phyloP scores from a whole-genome alignment of 1,140 invertebrate species.

The Caenorhabditis remanei region DNA sequence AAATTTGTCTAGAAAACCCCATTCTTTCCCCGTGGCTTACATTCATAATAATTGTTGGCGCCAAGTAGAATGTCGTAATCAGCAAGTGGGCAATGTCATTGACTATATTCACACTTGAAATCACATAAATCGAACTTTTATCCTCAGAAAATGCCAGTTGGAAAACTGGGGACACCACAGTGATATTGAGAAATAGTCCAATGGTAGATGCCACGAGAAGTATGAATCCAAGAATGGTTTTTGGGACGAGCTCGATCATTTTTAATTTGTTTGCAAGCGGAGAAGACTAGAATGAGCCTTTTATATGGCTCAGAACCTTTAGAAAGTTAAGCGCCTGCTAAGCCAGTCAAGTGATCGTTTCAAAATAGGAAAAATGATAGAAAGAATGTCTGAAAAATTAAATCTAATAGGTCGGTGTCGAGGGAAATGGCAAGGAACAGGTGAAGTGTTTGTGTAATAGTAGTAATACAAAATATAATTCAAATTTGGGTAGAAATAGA shows the following conservation, averaged over 20 bases:
- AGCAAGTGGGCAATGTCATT: conserved; percentile 31
- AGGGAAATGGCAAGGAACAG: not conserved
- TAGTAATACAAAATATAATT: too few relatives aligned
- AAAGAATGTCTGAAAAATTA: not conserved
- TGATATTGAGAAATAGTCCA: not conserved
- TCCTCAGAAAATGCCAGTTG: conserved; percentile 28
- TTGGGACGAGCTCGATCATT: not conserved
- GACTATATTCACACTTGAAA: conserved; percentile 42
- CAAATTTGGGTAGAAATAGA: too few relatives aligned
- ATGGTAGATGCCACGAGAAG: not conserved
- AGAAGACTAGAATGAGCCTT: too few relatives aligned
- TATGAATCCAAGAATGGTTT: not conserved
- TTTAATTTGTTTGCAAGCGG: not conserved
- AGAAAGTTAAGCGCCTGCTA: not conserved
- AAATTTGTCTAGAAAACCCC: not conserved
- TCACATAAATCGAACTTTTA: conserved; percentile 55
- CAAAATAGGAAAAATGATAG: not conserved
- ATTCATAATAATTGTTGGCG: conserved; percentile 39
- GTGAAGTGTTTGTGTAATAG: not conserved
- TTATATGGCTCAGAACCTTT: not conserved
- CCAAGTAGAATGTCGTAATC: conserved; percentile 38
- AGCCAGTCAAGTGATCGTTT: not conserved
- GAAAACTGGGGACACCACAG: conserved; percentile 41
- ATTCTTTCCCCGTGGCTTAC: not conserved
- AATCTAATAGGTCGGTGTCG: too few relatives aligned